phyloP scores from a whole-genome alignment of 2,797 vertebrate genomes.

The Falco berigora region DNA sequence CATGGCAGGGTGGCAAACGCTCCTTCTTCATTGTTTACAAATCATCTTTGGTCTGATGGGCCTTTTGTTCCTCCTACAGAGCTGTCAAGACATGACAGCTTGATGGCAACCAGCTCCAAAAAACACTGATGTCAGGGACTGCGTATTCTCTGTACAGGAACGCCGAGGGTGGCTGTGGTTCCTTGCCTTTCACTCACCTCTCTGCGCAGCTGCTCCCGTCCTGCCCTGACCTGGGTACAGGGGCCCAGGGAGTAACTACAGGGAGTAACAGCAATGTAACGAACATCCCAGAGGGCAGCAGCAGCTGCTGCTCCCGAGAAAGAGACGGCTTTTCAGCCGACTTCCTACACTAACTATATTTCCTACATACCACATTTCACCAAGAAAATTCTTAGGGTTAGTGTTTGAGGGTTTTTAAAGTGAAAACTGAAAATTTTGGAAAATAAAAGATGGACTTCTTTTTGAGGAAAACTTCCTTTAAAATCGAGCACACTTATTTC shows the following conservation, averaged over 20 bases:
- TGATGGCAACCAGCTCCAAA: background rate
- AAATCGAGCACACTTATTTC: background rate
- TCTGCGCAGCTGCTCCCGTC: background rate
- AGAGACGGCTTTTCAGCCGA: background rate
- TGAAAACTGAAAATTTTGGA: background rate
- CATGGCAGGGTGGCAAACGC: background rate
- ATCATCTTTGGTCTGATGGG: background rate
- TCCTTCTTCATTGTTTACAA: background rate
- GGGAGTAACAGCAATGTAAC: background rate
- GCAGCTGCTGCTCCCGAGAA: background rate
- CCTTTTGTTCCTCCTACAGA: background rate
- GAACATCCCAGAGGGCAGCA: background rate
- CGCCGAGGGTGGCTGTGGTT: background rate
- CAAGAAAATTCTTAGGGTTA: background rate
- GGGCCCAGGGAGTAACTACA: background rate
- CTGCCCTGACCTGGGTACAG: background rate
- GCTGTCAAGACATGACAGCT: background rate
- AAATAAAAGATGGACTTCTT: background rate
- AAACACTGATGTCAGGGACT: background rate
- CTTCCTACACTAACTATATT: background rate
- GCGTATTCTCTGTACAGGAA: accelerated
- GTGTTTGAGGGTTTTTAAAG: background rate
- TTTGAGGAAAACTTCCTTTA: background rate
- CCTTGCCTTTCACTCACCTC: background rate
- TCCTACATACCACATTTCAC: too few relatives aligned